A percentile compares a stretch with the other conserved stretches of the same genome.
These are phyloP conservation scores for Dione vanillae DNA, from an alignment of 2,888 invertebrate genomes.

Conservation along the genomic window DNA sequence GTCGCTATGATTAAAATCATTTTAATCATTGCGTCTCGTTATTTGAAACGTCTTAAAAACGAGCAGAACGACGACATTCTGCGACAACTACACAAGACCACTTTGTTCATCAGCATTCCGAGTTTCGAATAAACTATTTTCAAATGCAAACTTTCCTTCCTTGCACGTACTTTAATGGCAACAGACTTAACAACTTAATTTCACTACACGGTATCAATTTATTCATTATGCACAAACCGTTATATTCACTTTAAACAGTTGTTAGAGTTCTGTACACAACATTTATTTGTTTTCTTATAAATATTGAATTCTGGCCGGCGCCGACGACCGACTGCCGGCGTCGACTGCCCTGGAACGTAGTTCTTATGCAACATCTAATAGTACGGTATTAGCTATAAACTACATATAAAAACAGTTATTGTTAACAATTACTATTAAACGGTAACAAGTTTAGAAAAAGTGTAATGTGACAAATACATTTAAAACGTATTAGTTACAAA, in stretches of 20 bases:
- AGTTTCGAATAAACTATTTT: constrained; percentile 55
- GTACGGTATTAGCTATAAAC: constrained; percentile 67
- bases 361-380: constrained; percentile 71
- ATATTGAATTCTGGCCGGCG: constrained; percentile 56
- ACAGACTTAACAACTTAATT: constrained; percentile 29
- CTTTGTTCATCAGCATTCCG: constrained; percentile 30
- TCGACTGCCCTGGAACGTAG: constrained; percentile 62
- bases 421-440: constrained; percentile 48
- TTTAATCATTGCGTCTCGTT: neutral
- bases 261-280: neutral
- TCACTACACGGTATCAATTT: constrained; percentile 18
- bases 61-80: constrained; percentile 29
- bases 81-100: constrained; percentile 12
- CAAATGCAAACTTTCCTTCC: constrained; percentile 61
- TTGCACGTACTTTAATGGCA: constrained; percentile 23
- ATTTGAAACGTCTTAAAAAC: constrained; percentile 10
- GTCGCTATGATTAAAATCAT: no score
- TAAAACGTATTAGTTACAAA: constrained; percentile 13
- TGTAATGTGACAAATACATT: constrained; percentile 20
- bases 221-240: constrained; percentile 1
- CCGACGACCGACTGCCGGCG: constrained; percentile 56
- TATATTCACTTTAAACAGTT: constrained; percentile 14
- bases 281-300: constrained; percentile 27
- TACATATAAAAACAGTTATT: constrained; percentile 52
- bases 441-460: constrained; percentile 36